Conservation (phyloP, 2,888 invertebrate genomes). For the Penaeus monodon region DNA sequence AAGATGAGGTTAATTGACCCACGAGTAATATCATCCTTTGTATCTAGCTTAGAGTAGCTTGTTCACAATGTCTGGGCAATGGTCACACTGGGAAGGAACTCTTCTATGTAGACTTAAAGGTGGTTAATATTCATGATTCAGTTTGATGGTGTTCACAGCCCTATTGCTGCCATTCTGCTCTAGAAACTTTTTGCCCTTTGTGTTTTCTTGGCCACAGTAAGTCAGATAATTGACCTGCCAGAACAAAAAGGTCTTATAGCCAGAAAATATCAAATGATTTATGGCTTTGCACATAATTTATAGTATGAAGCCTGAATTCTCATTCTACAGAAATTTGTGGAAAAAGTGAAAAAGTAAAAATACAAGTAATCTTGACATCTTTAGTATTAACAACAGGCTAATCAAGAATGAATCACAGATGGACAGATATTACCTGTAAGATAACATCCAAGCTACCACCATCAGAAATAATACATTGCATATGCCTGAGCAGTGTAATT, state of each 20-base stretch:
- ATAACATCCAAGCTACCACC: slow-evolving; percentile 1
- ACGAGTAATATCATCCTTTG: slow-evolving; percentile 20
- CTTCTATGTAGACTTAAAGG: too few relatives aligned
- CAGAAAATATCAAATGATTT: neutral
- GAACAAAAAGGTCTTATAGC: slow-evolving; percentile 3
- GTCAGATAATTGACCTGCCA: slow-evolving; percentile 27
- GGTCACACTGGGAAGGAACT: too few relatives aligned
- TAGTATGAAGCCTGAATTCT: neutral
- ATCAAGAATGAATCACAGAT: neutral
- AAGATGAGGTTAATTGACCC: slow-evolving; percentile 20
- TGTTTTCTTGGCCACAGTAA: slow-evolving; percentile 29
- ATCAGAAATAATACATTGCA: slow-evolving; percentile 12
- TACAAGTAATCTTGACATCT: too few relatives aligned
- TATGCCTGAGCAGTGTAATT: slow-evolving; percentile 15
- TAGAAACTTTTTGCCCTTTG: slow-evolving; percentile 8
- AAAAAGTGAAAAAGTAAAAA: too few relatives aligned
- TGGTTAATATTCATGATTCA: too few relatives aligned
- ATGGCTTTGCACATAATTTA: neutral
- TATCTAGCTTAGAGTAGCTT: slow-evolving; percentile 26
- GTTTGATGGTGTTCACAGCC: too few relatives aligned
- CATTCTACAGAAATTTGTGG: neutral
- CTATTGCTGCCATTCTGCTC: neutral
- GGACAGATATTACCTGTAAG: neutral
- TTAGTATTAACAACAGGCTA: neutral
- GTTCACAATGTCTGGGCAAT: neutral